A percentile compares a stretch with the other conserved stretches of the same genome.
Conservation (phyloP, 2,888 invertebrate species). For the Sminthurides aquaticus region DNA sequence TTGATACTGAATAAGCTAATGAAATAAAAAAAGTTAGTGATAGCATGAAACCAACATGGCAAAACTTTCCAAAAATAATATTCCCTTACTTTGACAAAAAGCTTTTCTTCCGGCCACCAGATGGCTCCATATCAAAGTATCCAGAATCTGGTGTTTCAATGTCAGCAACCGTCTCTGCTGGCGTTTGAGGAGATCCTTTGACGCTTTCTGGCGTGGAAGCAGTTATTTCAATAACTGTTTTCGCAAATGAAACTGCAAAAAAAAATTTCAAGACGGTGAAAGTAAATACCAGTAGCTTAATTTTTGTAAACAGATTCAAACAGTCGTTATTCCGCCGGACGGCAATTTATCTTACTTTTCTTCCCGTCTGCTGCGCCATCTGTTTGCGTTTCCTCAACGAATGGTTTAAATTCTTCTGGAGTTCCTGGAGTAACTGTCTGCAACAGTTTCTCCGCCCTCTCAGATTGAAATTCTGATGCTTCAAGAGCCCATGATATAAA, state of each 20-base stretch:
- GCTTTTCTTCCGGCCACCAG: constrained; percentile 40
- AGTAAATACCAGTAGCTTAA: background rate
- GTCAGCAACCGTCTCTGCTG: background rate
- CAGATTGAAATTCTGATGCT: constrained; percentile 77
- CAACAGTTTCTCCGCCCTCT: constrained; percentile 70
- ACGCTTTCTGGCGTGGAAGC: background rate
- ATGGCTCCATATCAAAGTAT: constrained; percentile 40
- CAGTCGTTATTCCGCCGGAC: no score
- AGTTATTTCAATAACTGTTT: constrained; percentile 18
- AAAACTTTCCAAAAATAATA: constrained; percentile 7
- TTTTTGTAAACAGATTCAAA: no score
- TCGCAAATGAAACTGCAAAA: constrained; percentile 17
- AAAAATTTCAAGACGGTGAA: background rate
- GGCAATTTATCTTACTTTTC: background rate
- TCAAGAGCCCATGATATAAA: constrained; percentile 78
- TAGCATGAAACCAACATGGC: background rate
- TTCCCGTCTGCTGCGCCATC: constrained; percentile 20
- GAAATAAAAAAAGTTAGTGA: constrained; percentile 18
- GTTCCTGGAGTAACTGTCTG: constrained; percentile 45
- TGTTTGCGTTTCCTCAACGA: constrained; percentile 21
- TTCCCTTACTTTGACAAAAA: constrained; percentile 40
- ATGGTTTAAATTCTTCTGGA: constrained; percentile 43
- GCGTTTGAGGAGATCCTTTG: background rate
- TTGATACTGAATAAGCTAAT: constrained; percentile 38
- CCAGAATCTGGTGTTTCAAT: constrained; percentile 40